A percentile compares a stretch with the other conserved stretches of the same genome.
These are phyloP conservation scores for Archivesica marissinica DNA, from an alignment of 1,140 invertebrate species.

Conservation along the genomic window DNA sequence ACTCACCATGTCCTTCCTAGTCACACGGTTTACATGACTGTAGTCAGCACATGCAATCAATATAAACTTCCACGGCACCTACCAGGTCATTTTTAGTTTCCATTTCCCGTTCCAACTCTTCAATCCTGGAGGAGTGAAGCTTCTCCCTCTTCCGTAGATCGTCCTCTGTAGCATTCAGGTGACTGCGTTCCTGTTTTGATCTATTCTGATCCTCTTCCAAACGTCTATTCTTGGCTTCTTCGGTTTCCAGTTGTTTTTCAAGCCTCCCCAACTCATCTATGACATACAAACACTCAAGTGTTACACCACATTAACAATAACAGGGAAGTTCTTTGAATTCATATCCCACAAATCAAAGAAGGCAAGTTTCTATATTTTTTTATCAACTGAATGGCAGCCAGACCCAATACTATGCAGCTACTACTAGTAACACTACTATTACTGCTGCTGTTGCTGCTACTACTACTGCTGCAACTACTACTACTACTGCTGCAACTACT, in stretches of 20 bases:
- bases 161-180: constrained; percentile 69
- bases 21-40: too few species aligned
- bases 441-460: constrained; percentile 55
- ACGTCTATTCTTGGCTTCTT: constrained; percentile 70
- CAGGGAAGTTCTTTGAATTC: too few species aligned
- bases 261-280: constrained; percentile 80
- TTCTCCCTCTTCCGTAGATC: constrained; percentile 70
- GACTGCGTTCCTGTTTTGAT: constrained; percentile 76
- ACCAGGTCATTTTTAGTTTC: constrained; percentile 81
- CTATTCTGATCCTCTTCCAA: constrained; percentile 80
- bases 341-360: too few species aligned
- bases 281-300: too few species aligned
- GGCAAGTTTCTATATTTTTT: too few species aligned
- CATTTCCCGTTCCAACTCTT: constrained; percentile 78
- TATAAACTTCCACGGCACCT: too few species aligned
- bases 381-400: too few species aligned
- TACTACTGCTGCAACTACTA: constrained; percentile 43
- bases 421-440: constrained; percentile 50
- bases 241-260: constrained; percentile 76
- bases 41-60: too few species aligned
- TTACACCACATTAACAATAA: too few species aligned
- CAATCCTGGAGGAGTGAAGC: constrained; percentile 67
- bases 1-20: too few species aligned
- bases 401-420: constrained; percentile 27
- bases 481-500: constrained; percentile 38